phyloP scores from a whole-genome alignment of 2,797 vertebrate genomes.

The Graptemys geographica region DNA sequence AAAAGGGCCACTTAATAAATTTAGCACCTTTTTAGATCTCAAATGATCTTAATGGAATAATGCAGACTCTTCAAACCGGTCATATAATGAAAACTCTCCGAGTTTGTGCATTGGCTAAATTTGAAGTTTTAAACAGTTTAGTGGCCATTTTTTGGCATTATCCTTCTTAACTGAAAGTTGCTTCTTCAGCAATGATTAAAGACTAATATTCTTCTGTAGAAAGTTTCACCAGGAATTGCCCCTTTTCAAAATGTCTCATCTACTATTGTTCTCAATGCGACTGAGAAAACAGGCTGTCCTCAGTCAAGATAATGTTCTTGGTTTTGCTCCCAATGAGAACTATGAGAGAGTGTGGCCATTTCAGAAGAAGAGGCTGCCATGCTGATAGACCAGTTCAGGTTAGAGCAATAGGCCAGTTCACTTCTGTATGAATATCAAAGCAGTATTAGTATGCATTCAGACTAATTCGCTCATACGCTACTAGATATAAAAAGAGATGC shows the following conservation, averaged over 20 bases:
- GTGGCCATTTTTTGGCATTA: not conserved
- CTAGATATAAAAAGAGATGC: too few species aligned
- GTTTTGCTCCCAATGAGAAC: not conserved
- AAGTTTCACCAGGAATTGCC: not conserved
- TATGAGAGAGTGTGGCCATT: not conserved
- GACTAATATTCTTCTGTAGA: not conserved
- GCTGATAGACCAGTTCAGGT: too few species aligned
- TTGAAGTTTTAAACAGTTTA: not conserved
- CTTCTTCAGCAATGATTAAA: not conserved
- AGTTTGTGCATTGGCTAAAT: not conserved
- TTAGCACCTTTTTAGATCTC: not conserved
- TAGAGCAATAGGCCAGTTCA: too few species aligned
- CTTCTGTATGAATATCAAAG: too few species aligned
- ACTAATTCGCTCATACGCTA: too few species aligned
- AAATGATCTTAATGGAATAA: not conserved
- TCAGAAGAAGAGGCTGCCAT: not conserved
- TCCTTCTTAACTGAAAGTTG: not conserved
- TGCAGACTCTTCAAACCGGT: not conserved
- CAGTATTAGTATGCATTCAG: too few species aligned
- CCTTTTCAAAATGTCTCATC: not conserved
- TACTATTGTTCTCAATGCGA: not conserved
- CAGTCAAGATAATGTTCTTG: not conserved
- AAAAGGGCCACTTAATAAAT: not conserved
- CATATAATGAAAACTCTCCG: not conserved
- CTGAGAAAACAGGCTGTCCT: not conserved